Conservation (phyloP, 92 coral and sea anemone species). For the Zoanthus sociatus region DNA sequence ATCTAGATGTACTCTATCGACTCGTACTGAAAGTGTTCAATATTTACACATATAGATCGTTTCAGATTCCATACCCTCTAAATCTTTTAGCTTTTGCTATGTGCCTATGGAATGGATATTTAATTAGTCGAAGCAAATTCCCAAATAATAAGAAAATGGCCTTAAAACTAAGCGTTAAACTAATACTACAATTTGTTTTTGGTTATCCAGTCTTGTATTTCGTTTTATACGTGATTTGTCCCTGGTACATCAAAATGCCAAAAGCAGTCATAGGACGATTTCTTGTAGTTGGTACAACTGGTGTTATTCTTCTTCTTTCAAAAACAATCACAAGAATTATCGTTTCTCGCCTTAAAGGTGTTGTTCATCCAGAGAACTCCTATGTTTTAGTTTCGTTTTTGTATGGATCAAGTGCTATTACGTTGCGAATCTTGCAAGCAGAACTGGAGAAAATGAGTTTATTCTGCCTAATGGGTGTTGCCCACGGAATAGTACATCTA, state of each 20-base stretch:
- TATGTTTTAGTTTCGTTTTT: slow-evolving; percentile 6
- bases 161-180: slow-evolving; percentile 27
- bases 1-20: slow-evolving; percentile 38
- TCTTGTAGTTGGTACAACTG: neutral
- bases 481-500: slow-evolving; percentile 5
- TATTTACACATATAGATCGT: slow-evolving; percentile 32
- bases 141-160: slow-evolving; percentile 23
- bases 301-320: neutral
- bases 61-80: slow-evolving; percentile 42
- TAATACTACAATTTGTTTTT: slow-evolving; percentile 28
- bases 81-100: slow-evolving; percentile 25
- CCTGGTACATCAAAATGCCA: slow-evolving; percentile 12
- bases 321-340: neutral
- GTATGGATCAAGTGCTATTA: neutral
- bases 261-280: neutral
- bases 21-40: slow-evolving; percentile 38
- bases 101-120: slow-evolving; percentile 25
- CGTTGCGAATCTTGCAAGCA: slow-evolving; percentile 45
- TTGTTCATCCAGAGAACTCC: slow-evolving; percentile 1
- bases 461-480: slow-evolving; percentile 10
- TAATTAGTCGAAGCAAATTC: slow-evolving; percentile 34
- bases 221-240: slow-evolving; percentile 23
- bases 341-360: neutral
- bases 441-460: slow-evolving; percentile 11
- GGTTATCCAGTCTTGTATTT: neutral